Evolutionary conservation across 2,113 vertebrate species (phyloP).

Genomic region (Eubucco bourcierii): DNA sequence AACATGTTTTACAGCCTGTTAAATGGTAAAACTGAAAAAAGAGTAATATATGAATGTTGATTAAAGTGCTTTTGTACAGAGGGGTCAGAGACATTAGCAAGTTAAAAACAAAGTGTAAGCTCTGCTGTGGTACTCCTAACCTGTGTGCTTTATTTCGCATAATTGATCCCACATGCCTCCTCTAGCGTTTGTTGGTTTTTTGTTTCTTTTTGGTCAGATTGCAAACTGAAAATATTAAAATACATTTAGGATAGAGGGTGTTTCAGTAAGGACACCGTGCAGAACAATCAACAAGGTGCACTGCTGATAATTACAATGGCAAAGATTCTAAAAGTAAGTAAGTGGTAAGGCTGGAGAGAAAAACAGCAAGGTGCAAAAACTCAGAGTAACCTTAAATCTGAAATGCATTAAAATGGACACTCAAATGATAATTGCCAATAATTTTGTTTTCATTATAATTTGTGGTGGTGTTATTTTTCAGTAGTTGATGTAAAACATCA

Average conservation of each 20-base stretch:
- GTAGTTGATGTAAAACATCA: conserved; percentile 65
- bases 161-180: conserved; percentile 81
- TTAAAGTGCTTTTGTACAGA: conserved; percentile 89
- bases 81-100: conserved; percentile 92
- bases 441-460: conserved; percentile 77
- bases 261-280: conserved; percentile 36
- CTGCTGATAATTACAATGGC: conserved; percentile 43
- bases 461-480: conserved; percentile 46
- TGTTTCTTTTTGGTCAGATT: not conserved
- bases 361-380: conserved; percentile 35
- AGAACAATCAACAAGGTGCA: conserved; percentile 46
- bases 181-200: not conserved
- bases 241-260: conserved; percentile 11
- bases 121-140: conserved; percentile 75
- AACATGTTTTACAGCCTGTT: conserved; percentile 86
- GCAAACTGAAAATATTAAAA: conserved; percentile 55
- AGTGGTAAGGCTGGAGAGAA: conserved; percentile 31
- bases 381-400: conserved; percentile 52
- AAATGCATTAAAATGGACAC: conserved; percentile 70
- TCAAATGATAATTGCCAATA: conserved; percentile 73
- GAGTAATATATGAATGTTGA: conserved; percentile 82
- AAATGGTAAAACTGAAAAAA: conserved; percentile 82
- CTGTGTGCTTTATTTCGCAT: conserved; percentile 53
- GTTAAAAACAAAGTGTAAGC: conserved; percentile 85
- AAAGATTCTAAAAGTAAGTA: conserved; percentile 9